Conservation (phyloP, 2,797 vertebrate species). For the Sparus aurata region DNA sequence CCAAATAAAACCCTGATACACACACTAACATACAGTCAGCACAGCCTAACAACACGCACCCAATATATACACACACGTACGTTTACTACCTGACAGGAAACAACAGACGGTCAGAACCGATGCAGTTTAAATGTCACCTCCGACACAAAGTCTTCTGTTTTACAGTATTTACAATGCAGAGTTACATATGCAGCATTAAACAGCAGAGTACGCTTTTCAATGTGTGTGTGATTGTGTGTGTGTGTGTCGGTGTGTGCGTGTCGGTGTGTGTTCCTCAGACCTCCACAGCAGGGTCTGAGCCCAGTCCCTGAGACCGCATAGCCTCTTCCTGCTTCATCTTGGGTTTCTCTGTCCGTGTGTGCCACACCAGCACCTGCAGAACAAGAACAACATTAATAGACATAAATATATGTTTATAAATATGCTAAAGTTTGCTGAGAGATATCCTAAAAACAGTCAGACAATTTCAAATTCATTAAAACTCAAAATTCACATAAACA, state of each 20-base stretch:
- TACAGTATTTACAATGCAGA: slow-evolving; percentile 73
- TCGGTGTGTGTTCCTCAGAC: slow-evolving; percentile 83
- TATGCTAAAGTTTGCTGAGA: not conserved
- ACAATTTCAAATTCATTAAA: too few relatives aligned
- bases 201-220: slow-evolving; percentile 44
- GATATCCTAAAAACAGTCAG: too few relatives aligned
- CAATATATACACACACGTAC: slow-evolving; percentile 36
- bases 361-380: slow-evolving; percentile 93
- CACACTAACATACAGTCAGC: slow-evolving; percentile 18
- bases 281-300: slow-evolving; percentile 91
- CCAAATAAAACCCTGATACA: slow-evolving; percentile 17
- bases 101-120: slow-evolving; percentile 14
- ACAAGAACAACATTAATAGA: slow-evolving; percentile 1
- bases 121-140: slow-evolving; percentile 18
- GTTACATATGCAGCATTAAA: slow-evolving; percentile 56
- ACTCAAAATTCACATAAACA: not conserved
- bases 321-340: slow-evolving; percentile 95
- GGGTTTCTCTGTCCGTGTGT: slow-evolving; percentile 95
- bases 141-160: slow-evolving; percentile 42
- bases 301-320: slow-evolving; percentile 90
- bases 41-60: slow-evolving; percentile 40
- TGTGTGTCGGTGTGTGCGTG: slow-evolving; percentile 21
- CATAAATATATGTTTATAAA: not conserved
- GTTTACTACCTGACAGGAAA: slow-evolving; percentile 36
- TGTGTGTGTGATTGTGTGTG: slow-evolving; percentile 18